Conservation (phyloP, 2,888 invertebrate genomes). For the Uropetala carovei region DNA sequence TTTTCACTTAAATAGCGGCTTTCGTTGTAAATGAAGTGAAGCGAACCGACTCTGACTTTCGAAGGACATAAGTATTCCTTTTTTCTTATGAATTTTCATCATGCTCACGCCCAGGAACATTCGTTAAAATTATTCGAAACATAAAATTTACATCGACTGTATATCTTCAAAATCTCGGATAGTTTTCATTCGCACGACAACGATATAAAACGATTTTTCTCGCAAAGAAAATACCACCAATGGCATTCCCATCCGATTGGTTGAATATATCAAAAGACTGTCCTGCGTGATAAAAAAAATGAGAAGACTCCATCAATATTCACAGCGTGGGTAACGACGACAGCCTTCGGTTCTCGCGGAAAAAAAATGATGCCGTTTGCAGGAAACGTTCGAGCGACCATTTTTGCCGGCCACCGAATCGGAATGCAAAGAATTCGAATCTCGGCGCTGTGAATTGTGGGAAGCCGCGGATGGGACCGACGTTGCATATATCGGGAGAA, state of each 20-base stretch:
- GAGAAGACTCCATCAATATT: neutral
- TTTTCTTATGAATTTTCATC: too few relatives aligned
- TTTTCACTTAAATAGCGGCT: neutral
- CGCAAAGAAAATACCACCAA: too few relatives aligned
- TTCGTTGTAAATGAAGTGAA: too few relatives aligned
- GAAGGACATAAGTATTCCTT: too few relatives aligned
- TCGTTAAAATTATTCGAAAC: too few relatives aligned
- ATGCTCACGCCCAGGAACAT: too few relatives aligned
- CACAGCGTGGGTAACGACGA: neutral
- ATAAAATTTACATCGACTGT: too few relatives aligned
- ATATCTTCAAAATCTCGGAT: too few relatives aligned
- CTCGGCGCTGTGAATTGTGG: neutral
- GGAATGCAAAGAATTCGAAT: neutral
- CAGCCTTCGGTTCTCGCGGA: neutral
- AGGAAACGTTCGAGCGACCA: neutral
- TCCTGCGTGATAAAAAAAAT: neutral
- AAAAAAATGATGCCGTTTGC: neutral
- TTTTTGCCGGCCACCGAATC: neutral
- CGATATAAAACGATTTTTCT: too few relatives aligned
- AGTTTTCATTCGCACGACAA: too few relatives aligned
- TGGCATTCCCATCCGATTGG: too few relatives aligned
- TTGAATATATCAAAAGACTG: neutral
- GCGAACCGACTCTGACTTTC: too few relatives aligned
- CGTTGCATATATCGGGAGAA: slow-evolving; percentile 19
- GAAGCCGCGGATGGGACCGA: neutral